A percentile compares a stretch with the other conserved stretches of the same genome.
These are phyloP conservation scores for Aythya baeri DNA, from an alignment of 2,113 vertebrate genomes.

Conservation along the genomic window DNA sequence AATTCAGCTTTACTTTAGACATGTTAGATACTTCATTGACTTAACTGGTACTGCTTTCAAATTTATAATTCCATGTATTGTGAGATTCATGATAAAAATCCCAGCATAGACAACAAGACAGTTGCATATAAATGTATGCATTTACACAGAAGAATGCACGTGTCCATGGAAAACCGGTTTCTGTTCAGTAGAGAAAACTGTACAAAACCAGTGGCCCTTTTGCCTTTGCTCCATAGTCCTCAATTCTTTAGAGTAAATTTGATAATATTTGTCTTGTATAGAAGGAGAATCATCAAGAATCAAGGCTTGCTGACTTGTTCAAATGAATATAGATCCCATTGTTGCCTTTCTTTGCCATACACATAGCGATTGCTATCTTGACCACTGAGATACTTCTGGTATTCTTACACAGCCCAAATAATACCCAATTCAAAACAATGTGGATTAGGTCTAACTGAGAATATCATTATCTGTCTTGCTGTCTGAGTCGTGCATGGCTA, in stretches of 20 bases:
- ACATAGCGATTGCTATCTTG: not conserved
- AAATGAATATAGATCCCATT: not conserved
- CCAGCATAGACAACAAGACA: not conserved
- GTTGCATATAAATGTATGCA: not conserved
- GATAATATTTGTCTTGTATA: not conserved
- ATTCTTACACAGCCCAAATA: not conserved
- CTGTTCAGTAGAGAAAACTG: not conserved
- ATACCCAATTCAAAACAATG: not conserved
- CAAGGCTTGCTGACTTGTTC: not conserved
- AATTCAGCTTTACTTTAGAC: not conserved
- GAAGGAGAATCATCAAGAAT: not conserved
- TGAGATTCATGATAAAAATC: not conserved
- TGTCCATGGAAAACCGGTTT: not conserved
- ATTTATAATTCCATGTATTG: not conserved
- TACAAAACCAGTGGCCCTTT: not conserved
- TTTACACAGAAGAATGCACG: not conserved
- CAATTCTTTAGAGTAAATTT: not conserved
- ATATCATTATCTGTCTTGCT: not conserved
- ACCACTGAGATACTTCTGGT: not conserved
- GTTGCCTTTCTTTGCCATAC: not conserved
- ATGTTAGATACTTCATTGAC: not conserved
- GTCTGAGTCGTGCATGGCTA: not conserved
- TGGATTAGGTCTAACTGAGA: not conserved
- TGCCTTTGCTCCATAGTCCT: not conserved
- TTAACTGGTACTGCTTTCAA: not conserved